Base-by-base conservation (phyloP, 2,113 vertebrate species). In the Thamnophis sirtalis region DNA sequence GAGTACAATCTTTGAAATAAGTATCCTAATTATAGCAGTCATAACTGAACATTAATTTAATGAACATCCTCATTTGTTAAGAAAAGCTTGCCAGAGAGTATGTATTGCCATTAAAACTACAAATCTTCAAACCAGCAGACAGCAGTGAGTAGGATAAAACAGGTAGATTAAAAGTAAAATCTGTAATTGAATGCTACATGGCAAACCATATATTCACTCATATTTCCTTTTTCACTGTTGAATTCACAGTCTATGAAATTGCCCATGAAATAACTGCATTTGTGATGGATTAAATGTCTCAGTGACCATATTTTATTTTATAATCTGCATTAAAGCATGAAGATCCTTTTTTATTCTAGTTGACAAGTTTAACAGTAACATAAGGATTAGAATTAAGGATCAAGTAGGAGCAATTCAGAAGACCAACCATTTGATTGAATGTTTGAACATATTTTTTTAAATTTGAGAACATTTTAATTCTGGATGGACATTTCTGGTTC, bases 1-100 rank as follows among this genome's bases (percentile, higher is more conserved):
- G 93, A 63, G 90, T 90, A 93, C 92, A 89, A 21, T 63, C 54
- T 97, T 96, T 96, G 94, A 96, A 96, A 93, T 94, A 73, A 73
- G 86, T 93, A 84, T 94, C 93, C 95, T 96, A 96, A 96, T 96
- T 96, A 95, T 73, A 95, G 95, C 86, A 58, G 94, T 96, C 94
- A 94, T 96, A 4, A 0, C 93, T 95, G 95, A 94, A 93, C 94
- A 93, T 96, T 93, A 92, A 88, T 96, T 96, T 96, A 96, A 96
- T 94, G 95, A 96, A 95, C 92, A 96, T 92, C 93, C 91, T 96
- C 94, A 94, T 95, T 96, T 97, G 94, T 94, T 95, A 4, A 49
- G 93, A 95, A 95, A 95, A 95, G 89, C 87, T 92, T 96, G 94
- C 95, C 92, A 96, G 96, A 96, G 93, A 96, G 92, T 93, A 94